Conservation (phyloP, 2,888 invertebrate species). For the Hofmannophila pseudospretella region DNA sequence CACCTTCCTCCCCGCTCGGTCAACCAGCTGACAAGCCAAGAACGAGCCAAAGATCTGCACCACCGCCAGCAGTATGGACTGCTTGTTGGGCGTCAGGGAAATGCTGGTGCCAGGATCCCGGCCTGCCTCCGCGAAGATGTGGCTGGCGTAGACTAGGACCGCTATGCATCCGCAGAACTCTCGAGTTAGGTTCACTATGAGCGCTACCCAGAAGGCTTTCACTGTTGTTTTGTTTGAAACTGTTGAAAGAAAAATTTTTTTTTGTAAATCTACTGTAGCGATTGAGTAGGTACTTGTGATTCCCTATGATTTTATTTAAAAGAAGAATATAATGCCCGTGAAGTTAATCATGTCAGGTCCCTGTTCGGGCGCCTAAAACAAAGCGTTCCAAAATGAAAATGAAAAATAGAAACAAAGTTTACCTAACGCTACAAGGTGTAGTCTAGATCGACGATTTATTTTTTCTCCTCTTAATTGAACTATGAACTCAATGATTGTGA, state of each 20-base stretch:
- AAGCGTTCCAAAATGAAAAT: too few relatives aligned
- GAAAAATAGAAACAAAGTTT: too few relatives aligned
- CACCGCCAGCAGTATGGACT: slow-evolving; percentile 59
- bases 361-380: too few relatives aligned
- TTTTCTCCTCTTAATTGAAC: too few relatives aligned
- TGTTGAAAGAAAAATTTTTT: slow-evolving; percentile 20
- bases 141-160: slow-evolving; percentile 64
- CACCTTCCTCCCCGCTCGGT: slow-evolving; percentile 63
- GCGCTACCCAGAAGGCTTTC: slow-evolving; percentile 68
- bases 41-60: slow-evolving; percentile 67
- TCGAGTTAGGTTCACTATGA: slow-evolving; percentile 59
- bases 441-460: too few relatives aligned
- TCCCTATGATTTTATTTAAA: background rate
- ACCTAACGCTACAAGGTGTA: too few relatives aligned
- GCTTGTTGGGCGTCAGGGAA: slow-evolving; percentile 59
- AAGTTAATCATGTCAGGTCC: too few relatives aligned
- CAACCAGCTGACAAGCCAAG: slow-evolving; percentile 65
- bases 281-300: background rate
- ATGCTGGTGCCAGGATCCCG: slow-evolving; percentile 42
- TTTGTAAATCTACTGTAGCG: too few relatives aligned
- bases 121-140: slow-evolving; percentile 60
- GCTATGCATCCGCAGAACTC: slow-evolving; percentile 72
- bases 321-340: too few relatives aligned
- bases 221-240: slow-evolving; percentile 55
- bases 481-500: too few relatives aligned